Percentiles rank a stretch among this genome's conserved stretches.
These are phyloP conservation scores for Ectropis crepuscularia DNA, from an alignment of 2,888 invertebrate genomes.

Conservation along the genomic window DNA sequence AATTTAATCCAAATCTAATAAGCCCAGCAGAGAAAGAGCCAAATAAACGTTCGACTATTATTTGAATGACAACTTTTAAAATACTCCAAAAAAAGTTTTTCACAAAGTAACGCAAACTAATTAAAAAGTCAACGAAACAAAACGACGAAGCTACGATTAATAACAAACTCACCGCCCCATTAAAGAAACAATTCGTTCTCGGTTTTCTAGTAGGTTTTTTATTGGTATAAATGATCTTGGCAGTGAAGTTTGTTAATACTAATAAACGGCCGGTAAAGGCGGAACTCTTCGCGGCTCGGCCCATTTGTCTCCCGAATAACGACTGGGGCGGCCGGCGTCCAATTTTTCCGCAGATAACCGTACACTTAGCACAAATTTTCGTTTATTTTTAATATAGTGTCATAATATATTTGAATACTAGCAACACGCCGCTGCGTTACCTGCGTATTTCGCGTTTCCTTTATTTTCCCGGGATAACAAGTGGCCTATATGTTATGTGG, in stretches of 20 bases:
- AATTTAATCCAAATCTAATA: too few relatives aligned
- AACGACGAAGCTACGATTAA: constrained; percentile 43
- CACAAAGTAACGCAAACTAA: constrained; percentile 1
- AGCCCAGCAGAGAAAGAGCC: too few relatives aligned
- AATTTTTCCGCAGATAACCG: constrained; percentile 6
- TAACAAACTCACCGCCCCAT: constrained; percentile 45
- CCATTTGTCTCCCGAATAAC: constrained; percentile 70
- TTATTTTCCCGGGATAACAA: too few relatives aligned
- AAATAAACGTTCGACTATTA: too few relatives aligned
- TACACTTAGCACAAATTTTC: background rate
- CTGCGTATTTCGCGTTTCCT: too few relatives aligned
- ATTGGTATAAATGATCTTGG: constrained; percentile 68
- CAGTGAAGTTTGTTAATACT: constrained; percentile 67
- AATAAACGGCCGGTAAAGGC: constrained; percentile 64
- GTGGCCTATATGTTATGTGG: too few relatives aligned
- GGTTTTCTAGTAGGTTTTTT: constrained; percentile 48
- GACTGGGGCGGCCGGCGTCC: constrained; percentile 35
- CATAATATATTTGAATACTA: background rate
- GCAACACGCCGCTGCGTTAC: too few relatives aligned
- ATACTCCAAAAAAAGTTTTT: background rate
- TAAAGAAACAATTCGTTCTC: constrained; percentile 39
- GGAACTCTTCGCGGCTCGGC: constrained; percentile 57
- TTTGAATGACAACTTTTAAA: background rate
- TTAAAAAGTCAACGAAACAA: constrained; percentile 22
- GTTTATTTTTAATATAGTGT: too few relatives aligned